Evolutionary conservation across 2,113 vertebrate species (phyloP).

Genomic region (Nesogale talazaci): DNA sequence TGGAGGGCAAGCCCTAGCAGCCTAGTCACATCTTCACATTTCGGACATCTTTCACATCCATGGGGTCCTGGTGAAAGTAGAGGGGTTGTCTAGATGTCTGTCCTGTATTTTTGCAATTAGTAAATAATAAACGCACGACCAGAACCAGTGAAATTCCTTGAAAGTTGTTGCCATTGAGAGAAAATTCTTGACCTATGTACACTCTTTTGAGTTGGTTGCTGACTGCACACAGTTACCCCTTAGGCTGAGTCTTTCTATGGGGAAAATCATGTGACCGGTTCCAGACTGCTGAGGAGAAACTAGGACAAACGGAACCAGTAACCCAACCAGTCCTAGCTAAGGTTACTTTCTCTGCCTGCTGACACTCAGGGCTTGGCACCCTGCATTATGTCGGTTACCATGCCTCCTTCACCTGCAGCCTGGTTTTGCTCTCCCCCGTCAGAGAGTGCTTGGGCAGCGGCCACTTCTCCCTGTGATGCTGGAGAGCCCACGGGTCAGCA

Average conservation of each 20-base stretch:
- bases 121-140: constrained; percentile 28
- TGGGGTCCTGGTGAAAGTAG: neutral
- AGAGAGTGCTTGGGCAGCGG: neutral
- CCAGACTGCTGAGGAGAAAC: constrained; percentile 6
- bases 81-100: too few relatives aligned
- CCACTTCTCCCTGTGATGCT: neutral
- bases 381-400: neutral
- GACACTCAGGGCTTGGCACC: neutral
- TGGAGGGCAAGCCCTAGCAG: neutral
- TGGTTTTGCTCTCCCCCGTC: neutral
- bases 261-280: neutral
- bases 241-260: neutral
- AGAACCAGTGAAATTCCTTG: neutral
- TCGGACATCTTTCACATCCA: neutral
- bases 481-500: neutral
- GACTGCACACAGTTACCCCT: neutral
- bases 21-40: neutral
- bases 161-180: constrained; percentile 36
- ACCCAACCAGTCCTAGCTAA: neutral
- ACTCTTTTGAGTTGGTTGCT: too few relatives aligned
- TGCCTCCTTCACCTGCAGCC: neutral
- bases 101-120: neutral
- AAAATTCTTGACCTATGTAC: constrained; percentile 18
- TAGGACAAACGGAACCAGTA: neutral
- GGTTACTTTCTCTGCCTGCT: neutral